A percentile compares a stretch with the other conserved stretches of the same genome.
phyloP scores from a whole-genome alignment of 2,888 invertebrate genomes.

The Lumbricus terrestris region DNA sequence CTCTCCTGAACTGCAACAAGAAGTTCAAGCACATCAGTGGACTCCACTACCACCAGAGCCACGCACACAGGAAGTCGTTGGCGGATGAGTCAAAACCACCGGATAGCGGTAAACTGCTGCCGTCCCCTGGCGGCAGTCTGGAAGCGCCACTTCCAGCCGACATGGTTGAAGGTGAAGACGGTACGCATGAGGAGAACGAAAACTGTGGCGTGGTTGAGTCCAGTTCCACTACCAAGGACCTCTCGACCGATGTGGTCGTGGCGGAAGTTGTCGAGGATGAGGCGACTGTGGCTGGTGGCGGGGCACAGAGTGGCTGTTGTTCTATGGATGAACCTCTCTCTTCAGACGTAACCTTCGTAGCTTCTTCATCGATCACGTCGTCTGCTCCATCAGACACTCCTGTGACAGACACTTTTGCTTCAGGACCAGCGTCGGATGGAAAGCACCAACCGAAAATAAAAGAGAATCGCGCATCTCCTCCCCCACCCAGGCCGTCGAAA shows the following conservation, averaged over 20 bases:
- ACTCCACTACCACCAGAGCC: slow-evolving; percentile 89
- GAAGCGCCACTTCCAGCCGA: background rate
- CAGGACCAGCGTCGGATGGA: background rate
- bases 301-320: background rate
- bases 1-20: slow-evolving; percentile 93
- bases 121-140: background rate
- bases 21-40: slow-evolving; percentile 97
- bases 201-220: background rate
- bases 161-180: background rate
- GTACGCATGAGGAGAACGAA: background rate
- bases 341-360: background rate
- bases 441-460: background rate
- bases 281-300: background rate
- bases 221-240: background rate
- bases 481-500: background rate
- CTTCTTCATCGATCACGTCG: background rate
- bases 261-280: background rate
- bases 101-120: background rate
- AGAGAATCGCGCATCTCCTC: background rate
- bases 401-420: background rate
- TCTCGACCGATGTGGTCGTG: background rate
- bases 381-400: background rate
- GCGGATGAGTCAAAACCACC: background rate
- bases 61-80: slow-evolving; percentile 71
- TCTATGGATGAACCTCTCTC: background rate